Evolutionary conservation across 2,888 invertebrate genomes (phyloP), one percentile per base, ranked within the genome.

Genomic region (Diogma glabrata): DNA sequence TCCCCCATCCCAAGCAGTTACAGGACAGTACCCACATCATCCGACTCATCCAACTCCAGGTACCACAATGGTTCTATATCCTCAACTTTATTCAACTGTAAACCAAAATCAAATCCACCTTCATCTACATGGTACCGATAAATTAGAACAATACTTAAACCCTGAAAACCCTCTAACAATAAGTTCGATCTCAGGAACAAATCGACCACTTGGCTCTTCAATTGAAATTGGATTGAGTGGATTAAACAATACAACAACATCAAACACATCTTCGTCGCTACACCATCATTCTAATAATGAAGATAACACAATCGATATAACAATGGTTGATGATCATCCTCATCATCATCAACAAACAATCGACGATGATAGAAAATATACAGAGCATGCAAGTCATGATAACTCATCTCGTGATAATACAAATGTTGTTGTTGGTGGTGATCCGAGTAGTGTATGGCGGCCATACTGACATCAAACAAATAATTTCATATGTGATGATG

Each of bases 61-160:
- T 50, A 71, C 77, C 2, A 76, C 82, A 3, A 82, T 87, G 79
- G 80, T 88, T 17, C 75, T 87, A 1, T 81, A 78, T 61, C 87
- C 87, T 0, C 85, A 86, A 61, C 72, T 87, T 1, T 85, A 87
- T 66, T 87, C 87, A 38, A 87, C 87, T 20, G 87, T 88, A 50
- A 88, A 88, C 65, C 87, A 88, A 67, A 88, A 87, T 67, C 87
- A 88, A 73, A 87, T 88, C 54, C 88, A 89, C 63, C 75, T 88
- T 19, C 88, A 88, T 61, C 67, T 85, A 23, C 87, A 88, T 66
- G 79, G 81, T 48, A 70, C 74, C 6, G 82, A 82, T 50, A 82
- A 81, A 64, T 59, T 79, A 57, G 82, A 82, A 57, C 81, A 81
- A 62, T 81, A 78, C 57, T 69, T 80, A 54, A 75, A 77, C 1